Percentiles rank a stretch among this genome's conserved stretches.
Evolutionary conservation across 2,113 vertebrate genomes (phyloP).

Genomic region (Caranx melampygus): DNA sequence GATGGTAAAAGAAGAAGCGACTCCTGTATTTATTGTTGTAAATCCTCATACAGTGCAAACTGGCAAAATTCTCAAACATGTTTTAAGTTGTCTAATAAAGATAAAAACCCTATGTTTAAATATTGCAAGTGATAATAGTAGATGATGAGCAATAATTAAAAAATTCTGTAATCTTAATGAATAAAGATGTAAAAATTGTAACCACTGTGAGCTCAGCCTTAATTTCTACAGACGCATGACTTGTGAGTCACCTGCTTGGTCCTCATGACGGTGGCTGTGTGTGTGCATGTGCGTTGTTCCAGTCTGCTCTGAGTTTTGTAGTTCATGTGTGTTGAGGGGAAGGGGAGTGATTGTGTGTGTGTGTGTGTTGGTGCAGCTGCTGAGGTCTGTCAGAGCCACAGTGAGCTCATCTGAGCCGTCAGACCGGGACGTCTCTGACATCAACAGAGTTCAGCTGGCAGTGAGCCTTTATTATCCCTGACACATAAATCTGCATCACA

Average conservation of each 20-base stretch:
- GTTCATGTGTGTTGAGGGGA: neutral
- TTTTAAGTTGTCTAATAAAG: conserved; percentile 85
- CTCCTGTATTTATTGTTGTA: conserved; percentile 88
- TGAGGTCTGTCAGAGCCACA: conserved; percentile 43
- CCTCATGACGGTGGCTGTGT: neutral
- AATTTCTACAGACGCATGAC: neutral
- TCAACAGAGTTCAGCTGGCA: conserved; percentile 36
- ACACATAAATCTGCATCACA: neutral
- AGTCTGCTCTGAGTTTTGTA: neutral
- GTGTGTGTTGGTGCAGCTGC: conserved; percentile 65
- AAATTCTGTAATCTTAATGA: conserved; percentile 93
- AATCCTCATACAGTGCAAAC: conserved; percentile 82
- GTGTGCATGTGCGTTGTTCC: neutral
- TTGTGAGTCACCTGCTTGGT: neutral
- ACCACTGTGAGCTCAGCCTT: conserved; percentile 8
- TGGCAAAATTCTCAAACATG: conserved; percentile 78
- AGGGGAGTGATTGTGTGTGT: neutral
- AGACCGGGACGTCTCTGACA: conserved; percentile 55
- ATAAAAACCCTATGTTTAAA: conserved; percentile 85
- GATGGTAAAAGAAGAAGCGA: conserved; percentile 75
- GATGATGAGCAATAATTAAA: conserved; percentile 96
- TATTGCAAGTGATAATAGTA: conserved; percentile 96
- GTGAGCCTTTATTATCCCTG: conserved; percentile 32
- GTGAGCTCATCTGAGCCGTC: conserved; percentile 53
- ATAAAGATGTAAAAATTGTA: conserved; percentile 80